Conservation (phyloP, 2,797 vertebrate species). For the Danio kyathit region DNA sequence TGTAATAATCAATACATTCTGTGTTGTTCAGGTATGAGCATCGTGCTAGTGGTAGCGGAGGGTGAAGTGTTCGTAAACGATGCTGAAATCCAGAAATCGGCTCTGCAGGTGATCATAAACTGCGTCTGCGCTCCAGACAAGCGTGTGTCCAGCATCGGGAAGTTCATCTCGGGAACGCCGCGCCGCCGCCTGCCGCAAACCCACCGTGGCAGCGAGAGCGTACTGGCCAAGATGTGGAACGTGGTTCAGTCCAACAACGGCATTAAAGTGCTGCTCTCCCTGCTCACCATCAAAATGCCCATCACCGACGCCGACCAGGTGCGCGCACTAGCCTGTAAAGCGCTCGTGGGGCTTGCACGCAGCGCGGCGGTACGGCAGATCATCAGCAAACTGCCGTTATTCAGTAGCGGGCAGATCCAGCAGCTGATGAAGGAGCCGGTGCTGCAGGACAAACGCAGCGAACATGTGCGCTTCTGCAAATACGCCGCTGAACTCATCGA, state of each 20-base stretch:
- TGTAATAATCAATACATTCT: not conserved
- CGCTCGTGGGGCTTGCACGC: conserved; percentile 93
- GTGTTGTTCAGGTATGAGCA: conserved; percentile 89
- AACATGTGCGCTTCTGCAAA: conserved; percentile 98
- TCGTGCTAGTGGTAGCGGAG: conserved; percentile 96
- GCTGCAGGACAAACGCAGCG: conserved; percentile 97
- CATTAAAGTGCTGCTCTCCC: conserved; percentile 96
- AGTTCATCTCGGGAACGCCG: conserved; percentile 94
- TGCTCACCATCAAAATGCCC: conserved; percentile 97
- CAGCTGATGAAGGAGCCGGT: conserved; percentile 99
- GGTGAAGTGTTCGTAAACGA: conserved; percentile 98
- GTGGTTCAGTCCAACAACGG: conserved; percentile 99
- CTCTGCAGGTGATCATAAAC: conserved; percentile 97
- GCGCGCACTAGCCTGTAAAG: conserved; percentile 93
- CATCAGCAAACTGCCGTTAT: conserved; percentile 97
- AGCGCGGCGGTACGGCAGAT: conserved; percentile 95
- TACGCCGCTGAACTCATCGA: conserved; percentile 96
- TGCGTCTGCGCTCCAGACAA: conserved; percentile 97
- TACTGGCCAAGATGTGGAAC: conserved; percentile 98
- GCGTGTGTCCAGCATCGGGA: conserved; percentile 95
- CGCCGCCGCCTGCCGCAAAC: conserved; percentile 92
- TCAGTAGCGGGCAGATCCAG: conserved; percentile 98
- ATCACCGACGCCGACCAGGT: conserved; percentile 99
- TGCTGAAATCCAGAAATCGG: conserved; percentile 98
- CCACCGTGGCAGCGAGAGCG: conserved; percentile 90